These are phyloP conservation scores for Dimorphilus gyrociliatus DNA, from an alignment of 2,888 invertebrate species.

Conservation along the genomic window DNA sequence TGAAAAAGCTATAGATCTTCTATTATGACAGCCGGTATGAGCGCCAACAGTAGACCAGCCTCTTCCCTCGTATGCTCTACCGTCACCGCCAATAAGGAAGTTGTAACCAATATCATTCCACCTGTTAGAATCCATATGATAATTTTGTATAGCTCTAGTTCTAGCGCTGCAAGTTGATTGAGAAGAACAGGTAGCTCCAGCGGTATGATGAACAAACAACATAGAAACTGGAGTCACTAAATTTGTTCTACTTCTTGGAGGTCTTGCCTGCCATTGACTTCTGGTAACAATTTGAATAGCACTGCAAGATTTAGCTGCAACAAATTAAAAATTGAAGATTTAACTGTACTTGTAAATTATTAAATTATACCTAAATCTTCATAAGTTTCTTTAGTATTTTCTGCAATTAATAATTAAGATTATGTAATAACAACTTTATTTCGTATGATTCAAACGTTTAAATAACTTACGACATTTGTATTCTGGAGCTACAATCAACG, in stretches of 20 bases:
- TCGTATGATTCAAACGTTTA: no score
- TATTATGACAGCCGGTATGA: slow-evolving; percentile 43
- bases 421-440: no score
- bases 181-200: slow-evolving; percentile 7
- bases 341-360: no score
- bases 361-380: no score
- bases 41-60: slow-evolving; percentile 12
- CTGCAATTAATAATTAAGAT: no score
- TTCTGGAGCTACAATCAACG: no score
- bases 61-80: slow-evolving; percentile 12
- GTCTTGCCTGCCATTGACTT: slow-evolving; percentile 10
- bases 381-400: no score
- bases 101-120: slow-evolving; percentile 38
- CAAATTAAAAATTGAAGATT: no score
- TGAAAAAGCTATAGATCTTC: slow-evolving; percentile 13
- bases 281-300: slow-evolving; percentile 7
- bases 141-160: slow-evolving; percentile 49
- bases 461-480: no score
- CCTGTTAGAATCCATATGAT: slow-evolving; percentile 49
- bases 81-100: slow-evolving; percentile 14
- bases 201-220: slow-evolving; percentile 13
- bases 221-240: slow-evolving; percentile 6
- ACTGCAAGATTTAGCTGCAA: no score
- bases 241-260: slow-evolving; percentile 4
- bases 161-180: slow-evolving; percentile 7